Conservation (phyloP, 2,113 vertebrate species). For the Picathartes gymnocephalus region DNA sequence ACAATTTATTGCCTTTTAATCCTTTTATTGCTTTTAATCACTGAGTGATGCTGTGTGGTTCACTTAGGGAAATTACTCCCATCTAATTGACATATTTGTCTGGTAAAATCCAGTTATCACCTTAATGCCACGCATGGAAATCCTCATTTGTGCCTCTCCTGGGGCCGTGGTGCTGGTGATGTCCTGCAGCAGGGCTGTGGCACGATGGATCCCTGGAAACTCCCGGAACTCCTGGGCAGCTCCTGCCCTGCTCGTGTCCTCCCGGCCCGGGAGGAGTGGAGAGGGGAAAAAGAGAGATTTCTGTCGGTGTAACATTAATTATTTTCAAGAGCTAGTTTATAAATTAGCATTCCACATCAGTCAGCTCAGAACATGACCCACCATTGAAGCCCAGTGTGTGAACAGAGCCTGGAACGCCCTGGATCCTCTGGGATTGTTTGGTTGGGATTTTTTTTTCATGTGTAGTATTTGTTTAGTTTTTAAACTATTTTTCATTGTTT, state of each 20-base stretch:
- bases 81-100: background rate
- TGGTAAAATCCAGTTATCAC: background rate
- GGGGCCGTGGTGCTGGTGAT: fast-evolving
- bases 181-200: background rate
- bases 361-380: background rate
- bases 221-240: background rate
- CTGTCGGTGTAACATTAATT: background rate
- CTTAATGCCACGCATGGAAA: background rate
- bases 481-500: background rate
- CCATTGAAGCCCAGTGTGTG: fast-evolving
- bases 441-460: background rate
- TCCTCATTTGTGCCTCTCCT: background rate
- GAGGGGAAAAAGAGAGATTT: background rate
- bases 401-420: background rate
- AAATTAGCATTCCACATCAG: background rate
- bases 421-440: background rate
- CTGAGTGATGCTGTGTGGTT: background rate
- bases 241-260: background rate
- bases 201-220: background rate
- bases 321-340: background rate
- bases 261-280: fast-evolving
- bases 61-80: background rate
- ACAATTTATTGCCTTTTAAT: background rate
- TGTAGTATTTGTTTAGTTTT: background rate
- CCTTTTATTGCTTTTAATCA: background rate